Evolutionary conservation across 2,888 invertebrate genomes (phyloP).

Genomic region (Nemapogon koenigi): DNA sequence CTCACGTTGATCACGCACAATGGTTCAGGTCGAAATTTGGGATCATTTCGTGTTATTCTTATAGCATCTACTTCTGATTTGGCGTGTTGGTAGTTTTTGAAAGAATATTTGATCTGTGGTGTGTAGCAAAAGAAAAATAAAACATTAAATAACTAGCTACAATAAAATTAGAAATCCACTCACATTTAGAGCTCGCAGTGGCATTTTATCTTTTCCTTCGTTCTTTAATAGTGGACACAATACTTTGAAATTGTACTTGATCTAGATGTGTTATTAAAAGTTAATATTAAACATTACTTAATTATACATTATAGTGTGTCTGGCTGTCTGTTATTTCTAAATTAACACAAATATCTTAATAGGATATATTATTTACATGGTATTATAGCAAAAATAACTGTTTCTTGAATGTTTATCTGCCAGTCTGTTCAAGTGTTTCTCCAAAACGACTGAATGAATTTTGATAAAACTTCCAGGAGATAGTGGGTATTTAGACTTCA

Average conservation of each 20-base stretch:
- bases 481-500: too few relatives aligned
- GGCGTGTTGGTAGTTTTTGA: conserved; percentile 69
- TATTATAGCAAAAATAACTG: too few relatives aligned
- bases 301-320: too few relatives aligned
- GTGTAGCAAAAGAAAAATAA: neutral
- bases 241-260: conserved; percentile 77
- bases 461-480: too few relatives aligned
- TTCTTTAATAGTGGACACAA: conserved; percentile 71
- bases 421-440: too few relatives aligned
- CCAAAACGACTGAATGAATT: too few relatives aligned
- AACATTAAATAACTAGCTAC: neutral
- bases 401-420: too few relatives aligned
- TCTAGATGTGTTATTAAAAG: conserved; percentile 48
- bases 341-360: too few relatives aligned
- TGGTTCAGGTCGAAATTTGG: conserved; percentile 67
- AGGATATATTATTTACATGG: too few relatives aligned
- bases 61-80: conserved; percentile 62
- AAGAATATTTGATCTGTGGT: conserved; percentile 72
- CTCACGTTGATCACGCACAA: conserved; percentile 74
- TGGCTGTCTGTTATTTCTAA: too few relatives aligned
- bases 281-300: too few relatives aligned
- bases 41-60: conserved; percentile 64
- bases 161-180: conserved; percentile 38
- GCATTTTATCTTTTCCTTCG: conserved; percentile 69
- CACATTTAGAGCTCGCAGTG: conserved; percentile 80